Evolutionary conservation across 1,140 invertebrate species (phyloP).

Genomic region (Sycophaga agraensis): DNA sequence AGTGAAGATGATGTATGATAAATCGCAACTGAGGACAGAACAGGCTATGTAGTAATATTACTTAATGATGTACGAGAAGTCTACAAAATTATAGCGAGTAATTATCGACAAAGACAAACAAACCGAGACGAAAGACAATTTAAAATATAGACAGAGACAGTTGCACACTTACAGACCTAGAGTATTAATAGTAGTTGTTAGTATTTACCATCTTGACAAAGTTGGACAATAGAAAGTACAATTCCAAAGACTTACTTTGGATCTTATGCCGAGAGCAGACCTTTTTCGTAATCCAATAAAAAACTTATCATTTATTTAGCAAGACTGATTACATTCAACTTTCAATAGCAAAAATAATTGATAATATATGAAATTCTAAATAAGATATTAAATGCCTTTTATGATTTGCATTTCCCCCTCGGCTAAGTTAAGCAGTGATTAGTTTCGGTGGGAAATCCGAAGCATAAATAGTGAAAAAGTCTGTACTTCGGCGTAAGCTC

Average conservation of each 20-base stretch:
- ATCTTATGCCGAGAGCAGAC: background rate
- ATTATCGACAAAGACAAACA: conserved; percentile 27
- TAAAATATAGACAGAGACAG: conserved; percentile 38
- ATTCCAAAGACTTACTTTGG: background rate
- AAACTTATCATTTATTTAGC: background rate
- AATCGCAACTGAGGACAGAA: conserved; percentile 31
- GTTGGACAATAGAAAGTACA: background rate
- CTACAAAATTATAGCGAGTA: background rate
- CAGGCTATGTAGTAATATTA: background rate
- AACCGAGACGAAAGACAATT: conserved; percentile 35
- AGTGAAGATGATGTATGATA: conserved; percentile 35
- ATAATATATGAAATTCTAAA: no score
- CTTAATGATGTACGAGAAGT: conserved; percentile 31
- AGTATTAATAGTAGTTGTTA: background rate
- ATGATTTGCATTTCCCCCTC: background rate
- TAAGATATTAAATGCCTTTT: no score
- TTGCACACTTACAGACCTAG: conserved; percentile 8
- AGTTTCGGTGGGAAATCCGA: background rate
- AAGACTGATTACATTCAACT: no score
- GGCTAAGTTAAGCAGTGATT: background rate
- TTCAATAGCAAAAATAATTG: no score
- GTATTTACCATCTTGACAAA: background rate
- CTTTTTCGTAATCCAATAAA: background rate
- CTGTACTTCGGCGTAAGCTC: no score
- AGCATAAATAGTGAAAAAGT: background rate